Evolutionary conservation across 2,113 vertebrate genomes (phyloP), one percentile per base, ranked within the genome.

Genomic region (Dryoscopus gambensis): DNA sequence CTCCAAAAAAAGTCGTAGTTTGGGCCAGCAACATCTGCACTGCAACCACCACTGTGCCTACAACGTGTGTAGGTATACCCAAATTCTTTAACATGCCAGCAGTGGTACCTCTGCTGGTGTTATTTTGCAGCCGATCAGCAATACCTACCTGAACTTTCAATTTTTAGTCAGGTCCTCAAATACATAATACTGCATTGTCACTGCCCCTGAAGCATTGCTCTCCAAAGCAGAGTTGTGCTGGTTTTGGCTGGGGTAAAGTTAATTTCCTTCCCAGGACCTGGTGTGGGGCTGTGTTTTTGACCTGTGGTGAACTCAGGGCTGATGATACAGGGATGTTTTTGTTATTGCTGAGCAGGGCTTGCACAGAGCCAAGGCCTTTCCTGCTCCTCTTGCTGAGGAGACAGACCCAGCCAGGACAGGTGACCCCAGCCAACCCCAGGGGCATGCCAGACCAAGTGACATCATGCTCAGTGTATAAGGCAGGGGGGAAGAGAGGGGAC

Each of bases 51-150:
- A 2, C 47, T 2, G 0, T 63, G 49, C 30, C 27, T 82, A 7
- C 15, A 46, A 6, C 12, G 80, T 7, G 0, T 25, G 8, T 21
- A 68, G 13, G 23, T 17, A 31, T 0, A 46, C 27, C 4, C 14
- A 44, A 31, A 33, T 74, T 79, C 28, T 69, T 62, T 25, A 46
- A 47, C 40, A 7, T 52, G 19, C 16, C 14, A 8, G 20, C 27
- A 53, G 11, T 40, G 30, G 10, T 57, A 49, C 6, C 2, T 2
- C 52, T 50, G 0, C 17, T 1, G 1, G 8, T 79, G 21, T 31
- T 64, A 1, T 28, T 56, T 24, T 27, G 22, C 15, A 62, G 65
- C 21, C 63, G 53, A 27, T 77, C 52, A 60, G 27, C 35, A 82
- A 28, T 11, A 64, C 24, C 21, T 37, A 33, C 14, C 22, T 69